A percentile compares a stretch with the other conserved stretches of the same genome.
These are phyloP conservation scores for Drosophila novamexicana DNA, from an alignment of 1,140 invertebrate genomes.

Conservation along the genomic window DNA sequence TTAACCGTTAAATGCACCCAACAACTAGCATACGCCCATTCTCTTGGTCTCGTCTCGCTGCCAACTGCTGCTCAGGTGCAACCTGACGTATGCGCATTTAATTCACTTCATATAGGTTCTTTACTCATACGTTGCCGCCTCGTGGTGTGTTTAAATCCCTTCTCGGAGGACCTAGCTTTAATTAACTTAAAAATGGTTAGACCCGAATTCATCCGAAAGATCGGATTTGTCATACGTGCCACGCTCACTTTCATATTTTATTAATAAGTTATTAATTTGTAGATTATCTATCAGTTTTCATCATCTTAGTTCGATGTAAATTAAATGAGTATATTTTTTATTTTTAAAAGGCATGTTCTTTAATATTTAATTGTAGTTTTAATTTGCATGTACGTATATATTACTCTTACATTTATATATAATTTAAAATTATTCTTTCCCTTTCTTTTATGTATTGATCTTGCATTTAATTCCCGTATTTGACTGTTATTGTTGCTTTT, in stretches of 20 bases:
- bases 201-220: too few species aligned
- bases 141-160: too few species aligned
- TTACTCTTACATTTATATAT: slow-evolving; percentile 22
- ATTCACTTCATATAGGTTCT: slow-evolving; percentile 25
- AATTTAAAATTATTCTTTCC: slow-evolving; percentile 28
- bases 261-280: too few species aligned
- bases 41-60: background rate
- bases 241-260: too few species aligned
- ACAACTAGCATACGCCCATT: slow-evolving; percentile 15
- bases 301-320: too few species aligned
- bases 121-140: background rate
- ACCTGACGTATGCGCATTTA: slow-evolving; percentile 64
- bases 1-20: slow-evolving; percentile 76
- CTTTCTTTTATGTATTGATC: slow-evolving; percentile 35
- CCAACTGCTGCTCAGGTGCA: slow-evolving; percentile 53
- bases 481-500: slow-evolving; percentile 63
- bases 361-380: slow-evolving; percentile 5
- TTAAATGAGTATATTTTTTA: too few species aligned
- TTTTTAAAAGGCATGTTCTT: background rate
- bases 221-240: too few species aligned
- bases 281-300: too few species aligned
- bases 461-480: slow-evolving; percentile 56
- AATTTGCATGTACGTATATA: slow-evolving; percentile 34
- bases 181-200: too few species aligned
- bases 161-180: too few species aligned